Conservation (phyloP, 2,113 vertebrate genomes). For the Chaetodon trifascialis region DNA sequence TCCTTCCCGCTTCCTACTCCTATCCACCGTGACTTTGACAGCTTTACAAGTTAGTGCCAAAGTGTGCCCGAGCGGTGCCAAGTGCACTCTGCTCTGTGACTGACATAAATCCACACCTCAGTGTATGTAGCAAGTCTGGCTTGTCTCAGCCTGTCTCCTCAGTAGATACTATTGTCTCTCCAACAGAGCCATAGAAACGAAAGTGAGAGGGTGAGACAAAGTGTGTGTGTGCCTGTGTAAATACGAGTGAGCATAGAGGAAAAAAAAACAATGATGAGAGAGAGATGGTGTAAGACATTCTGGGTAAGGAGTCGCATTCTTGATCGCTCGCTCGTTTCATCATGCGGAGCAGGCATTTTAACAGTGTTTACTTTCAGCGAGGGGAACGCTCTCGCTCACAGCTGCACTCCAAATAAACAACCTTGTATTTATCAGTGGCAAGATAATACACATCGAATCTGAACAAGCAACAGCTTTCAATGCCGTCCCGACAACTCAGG, state of each 20-base stretch:
- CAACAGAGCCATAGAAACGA: conserved; percentile 38
- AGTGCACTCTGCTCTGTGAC: conserved; percentile 50
- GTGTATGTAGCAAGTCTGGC: conserved; percentile 59
- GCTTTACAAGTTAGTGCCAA: conserved; percentile 48
- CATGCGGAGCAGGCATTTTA: conserved; percentile 63
- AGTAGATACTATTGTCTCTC: conserved; percentile 61
- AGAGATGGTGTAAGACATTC: conserved; percentile 40
- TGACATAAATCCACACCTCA: conserved; percentile 66
- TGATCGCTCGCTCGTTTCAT: conserved; percentile 71
- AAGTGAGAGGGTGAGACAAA: conserved; percentile 49
- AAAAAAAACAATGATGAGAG: conserved; percentile 30
- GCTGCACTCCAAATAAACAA: conserved; percentile 80
- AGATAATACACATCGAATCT: conserved; percentile 71
- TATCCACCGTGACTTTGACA: conserved; percentile 47
- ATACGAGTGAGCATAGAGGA: conserved; percentile 37
- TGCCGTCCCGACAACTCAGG: conserved; percentile 32
- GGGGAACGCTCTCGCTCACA: conserved; percentile 62
- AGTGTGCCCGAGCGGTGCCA: conserved; percentile 51
- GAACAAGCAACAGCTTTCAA: conserved; percentile 49
- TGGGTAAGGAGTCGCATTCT: conserved; percentile 73
- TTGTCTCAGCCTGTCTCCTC: conserved; percentile 75
- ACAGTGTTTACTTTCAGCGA: conserved; percentile 73
- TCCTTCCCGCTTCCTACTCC: conserved; percentile 20
- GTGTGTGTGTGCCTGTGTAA: conserved; percentile 33
- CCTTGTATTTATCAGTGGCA: conserved; percentile 57